A percentile compares a stretch with the other conserved stretches of the same genome.
Conservation (phyloP, 2,113 vertebrate species). For the Rhadina sibilatrix region DNA sequence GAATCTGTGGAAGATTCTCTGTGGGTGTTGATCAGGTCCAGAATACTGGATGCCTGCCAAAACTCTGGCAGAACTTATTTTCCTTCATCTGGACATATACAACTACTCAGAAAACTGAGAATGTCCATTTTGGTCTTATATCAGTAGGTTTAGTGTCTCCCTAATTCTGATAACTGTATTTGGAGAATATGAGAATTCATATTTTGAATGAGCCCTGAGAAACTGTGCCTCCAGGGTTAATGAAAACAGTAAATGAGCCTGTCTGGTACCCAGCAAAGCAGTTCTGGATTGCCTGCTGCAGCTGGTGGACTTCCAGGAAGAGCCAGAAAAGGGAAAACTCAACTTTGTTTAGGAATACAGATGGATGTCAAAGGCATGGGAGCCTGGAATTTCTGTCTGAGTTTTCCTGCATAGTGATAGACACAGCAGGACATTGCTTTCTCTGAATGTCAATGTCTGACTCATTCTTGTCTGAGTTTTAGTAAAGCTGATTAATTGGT, state of each 20-base stretch:
- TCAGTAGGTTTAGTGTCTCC: neutral
- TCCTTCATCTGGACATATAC: neutral
- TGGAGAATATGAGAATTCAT: neutral
- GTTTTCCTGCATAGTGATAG: neutral
- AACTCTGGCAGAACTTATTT: neutral
- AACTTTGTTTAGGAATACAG: neutral
- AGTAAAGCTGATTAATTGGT: neutral
- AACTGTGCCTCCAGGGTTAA: neutral
- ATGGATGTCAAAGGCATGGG: neutral
- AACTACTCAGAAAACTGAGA: neutral
- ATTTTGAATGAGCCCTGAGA: neutral
- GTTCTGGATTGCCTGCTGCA: neutral
- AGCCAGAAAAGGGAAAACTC: neutral
- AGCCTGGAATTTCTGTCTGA: neutral
- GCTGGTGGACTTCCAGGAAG: neutral
- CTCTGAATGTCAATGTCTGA: neutral
- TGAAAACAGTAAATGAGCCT: neutral
- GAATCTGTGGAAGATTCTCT: neutral
- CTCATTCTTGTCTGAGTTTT: neutral
- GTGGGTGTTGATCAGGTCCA: neutral
- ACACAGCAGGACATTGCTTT: neutral
- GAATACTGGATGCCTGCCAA: neutral
- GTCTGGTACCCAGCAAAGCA: neutral
- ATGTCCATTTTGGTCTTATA: neutral
- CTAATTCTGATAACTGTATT: neutral